Percentiles rank a stretch among this genome's conserved stretches.
phyloP scores from a whole-genome alignment of 2,797 vertebrate genomes.

The Tapera naevia region DNA sequence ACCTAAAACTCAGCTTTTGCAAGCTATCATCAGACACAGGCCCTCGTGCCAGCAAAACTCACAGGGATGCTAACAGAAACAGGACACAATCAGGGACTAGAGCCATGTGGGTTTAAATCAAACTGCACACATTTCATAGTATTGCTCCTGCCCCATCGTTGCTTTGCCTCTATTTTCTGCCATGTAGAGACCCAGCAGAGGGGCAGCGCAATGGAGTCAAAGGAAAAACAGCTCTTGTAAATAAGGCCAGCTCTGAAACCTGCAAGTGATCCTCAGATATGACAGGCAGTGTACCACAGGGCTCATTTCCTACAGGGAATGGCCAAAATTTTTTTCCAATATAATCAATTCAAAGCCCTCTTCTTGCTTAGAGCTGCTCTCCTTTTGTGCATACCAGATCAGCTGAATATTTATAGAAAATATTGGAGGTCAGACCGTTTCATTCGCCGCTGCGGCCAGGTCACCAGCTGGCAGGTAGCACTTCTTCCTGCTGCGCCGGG shows the following conservation, averaged over 20 bases:
- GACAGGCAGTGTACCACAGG: background rate
- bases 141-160: background rate
- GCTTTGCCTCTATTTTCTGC: background rate
- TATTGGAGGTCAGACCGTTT: background rate
- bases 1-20: slow-evolving; percentile 35
- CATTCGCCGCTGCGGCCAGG: fast-evolving
- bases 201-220: background rate
- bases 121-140: background rate
- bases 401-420: slow-evolving; percentile 31
- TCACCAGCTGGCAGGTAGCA: slow-evolving; percentile 6
- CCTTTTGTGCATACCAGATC: background rate
- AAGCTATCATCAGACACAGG: slow-evolving; percentile 16
- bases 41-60: background rate
- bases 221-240: background rate
- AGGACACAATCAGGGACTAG: background rate
- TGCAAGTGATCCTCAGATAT: fast-evolving
- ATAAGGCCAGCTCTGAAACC: background rate
- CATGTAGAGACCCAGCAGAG: fast-evolving
- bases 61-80: background rate
- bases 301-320: background rate
- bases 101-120: background rate
- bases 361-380: background rate
- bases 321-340: background rate
- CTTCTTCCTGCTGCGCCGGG: background rate
- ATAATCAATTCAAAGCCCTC: background rate